These are phyloP conservation scores for Neoitamus cyanurus DNA, from an alignment of 2,888 invertebrate genomes.

Conservation along the genomic window DNA sequence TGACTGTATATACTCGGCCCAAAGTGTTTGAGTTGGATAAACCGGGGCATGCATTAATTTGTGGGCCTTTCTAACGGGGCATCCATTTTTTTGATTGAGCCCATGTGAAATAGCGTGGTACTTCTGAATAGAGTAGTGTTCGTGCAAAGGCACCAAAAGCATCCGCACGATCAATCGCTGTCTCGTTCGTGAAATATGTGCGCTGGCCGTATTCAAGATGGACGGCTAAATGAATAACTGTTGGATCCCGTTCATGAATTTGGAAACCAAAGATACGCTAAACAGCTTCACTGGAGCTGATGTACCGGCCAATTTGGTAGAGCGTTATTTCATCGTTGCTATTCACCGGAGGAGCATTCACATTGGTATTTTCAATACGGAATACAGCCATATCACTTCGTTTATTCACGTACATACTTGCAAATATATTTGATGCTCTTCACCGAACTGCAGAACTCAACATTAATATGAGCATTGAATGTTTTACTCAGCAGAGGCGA, in stretches of 20 bases:
- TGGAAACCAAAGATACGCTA: background rate
- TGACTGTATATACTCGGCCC: too few relatives aligned
- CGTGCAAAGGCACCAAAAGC: slow-evolving; percentile 60
- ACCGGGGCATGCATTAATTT: too few relatives aligned
- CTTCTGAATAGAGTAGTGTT: slow-evolving; percentile 59
- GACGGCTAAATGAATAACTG: slow-evolving; percentile 46
- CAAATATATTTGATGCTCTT: slow-evolving; percentile 64
- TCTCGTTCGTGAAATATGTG: slow-evolving; percentile 59
- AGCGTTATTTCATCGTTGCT: background rate
- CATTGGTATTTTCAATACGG: too few relatives aligned
- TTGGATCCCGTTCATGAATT: background rate
- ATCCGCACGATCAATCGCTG: too few relatives aligned
- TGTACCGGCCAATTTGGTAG: slow-evolving; percentile 55
- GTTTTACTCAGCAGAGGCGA: slow-evolving; percentile 55
- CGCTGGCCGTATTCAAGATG: slow-evolving; percentile 54
- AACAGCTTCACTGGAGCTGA: slow-evolving; percentile 53
- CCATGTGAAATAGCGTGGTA: slow-evolving; percentile 57
- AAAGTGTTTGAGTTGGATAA: too few relatives aligned
- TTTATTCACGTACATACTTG: slow-evolving; percentile 65
- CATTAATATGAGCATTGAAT: slow-evolving; percentile 60
- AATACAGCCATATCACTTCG: slow-evolving; percentile 61
- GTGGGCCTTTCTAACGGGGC: too few relatives aligned
- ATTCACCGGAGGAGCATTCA: background rate
- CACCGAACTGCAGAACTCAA: slow-evolving; percentile 64
- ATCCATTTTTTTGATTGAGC: slow-evolving; percentile 50